Base-by-base conservation (phyloP, 2,113 vertebrate genomes). In the Rattus rattus region DNA sequence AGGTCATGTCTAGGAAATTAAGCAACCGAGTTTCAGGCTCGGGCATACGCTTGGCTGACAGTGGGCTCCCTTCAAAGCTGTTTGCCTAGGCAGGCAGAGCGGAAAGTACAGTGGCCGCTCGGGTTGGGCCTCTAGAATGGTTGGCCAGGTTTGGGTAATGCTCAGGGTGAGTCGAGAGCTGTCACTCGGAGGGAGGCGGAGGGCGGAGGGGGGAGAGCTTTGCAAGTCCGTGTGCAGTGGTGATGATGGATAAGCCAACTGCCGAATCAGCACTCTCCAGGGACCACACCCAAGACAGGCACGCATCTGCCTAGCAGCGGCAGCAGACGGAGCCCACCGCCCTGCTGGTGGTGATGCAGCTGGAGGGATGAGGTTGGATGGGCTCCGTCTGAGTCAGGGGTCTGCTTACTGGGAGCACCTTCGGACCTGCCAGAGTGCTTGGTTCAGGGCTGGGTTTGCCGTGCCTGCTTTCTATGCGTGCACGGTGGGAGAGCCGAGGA, bases 1-100 rank as follows among this genome's bases (percentile, higher is more conserved):
- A 97, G 85, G 72, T 76, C 85, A 36, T 0, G 0, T 14, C 81
- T 81, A 92, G 96, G 96, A 97, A 97, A 89, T 95, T 92, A 91
- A 83, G 92, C 61, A 97, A 94, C 61, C 81, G 11, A 0, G 90
- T 69, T 96, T 88, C 90, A 85, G 70, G 94, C 85, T 97, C 72
- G 84, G 80, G 84, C 52, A 79, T 67, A 77, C 63, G 12, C 77
- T 90, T 17, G 28, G 72, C 2, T 7, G 54, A 24, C 26, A 30
- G 36, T 6, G 3, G 63, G 39, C 33, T 86, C 67, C 43, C 65
- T 67, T 72, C n/a, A 9, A 70, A 92, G 43, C 88, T 30, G 22
- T n/a, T 39, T 4, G 67, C 54, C 4, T 36, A 16, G 80, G 28
- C 9, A 17, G 30, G 49, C 54, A 61, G 22, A 47, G 65, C 43